phyloP scores from a whole-genome alignment of 2,113 vertebrate genomes.

The Rana temporaria region DNA sequence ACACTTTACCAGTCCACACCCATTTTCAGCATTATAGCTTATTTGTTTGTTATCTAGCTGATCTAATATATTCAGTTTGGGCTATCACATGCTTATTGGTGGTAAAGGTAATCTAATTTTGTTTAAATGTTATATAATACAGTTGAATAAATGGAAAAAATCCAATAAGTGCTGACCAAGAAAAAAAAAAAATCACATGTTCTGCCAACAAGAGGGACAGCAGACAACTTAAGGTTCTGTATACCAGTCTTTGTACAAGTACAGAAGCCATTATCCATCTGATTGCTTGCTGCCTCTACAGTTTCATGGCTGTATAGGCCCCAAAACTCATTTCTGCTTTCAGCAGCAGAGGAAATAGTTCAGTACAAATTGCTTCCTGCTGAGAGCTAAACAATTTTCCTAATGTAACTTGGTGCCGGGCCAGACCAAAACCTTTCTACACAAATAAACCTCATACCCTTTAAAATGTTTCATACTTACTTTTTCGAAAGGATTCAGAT shows the following conservation, averaged over 20 bases:
- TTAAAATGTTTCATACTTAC: not conserved
- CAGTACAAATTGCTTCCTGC: slow-evolving; percentile 46
- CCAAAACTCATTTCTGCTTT: slow-evolving; percentile 21
- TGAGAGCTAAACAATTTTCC: slow-evolving; percentile 46
- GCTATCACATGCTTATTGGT: too few relatives aligned
- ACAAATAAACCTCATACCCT: not conserved
- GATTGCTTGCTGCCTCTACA: slow-evolving; percentile 2
- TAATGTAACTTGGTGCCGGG: slow-evolving; percentile 41
- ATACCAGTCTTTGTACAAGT: not conserved
- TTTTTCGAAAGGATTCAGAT: not conserved
- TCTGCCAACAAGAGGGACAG: not conserved
- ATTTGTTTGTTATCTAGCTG: not conserved
- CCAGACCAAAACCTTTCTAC: slow-evolving; percentile 16
- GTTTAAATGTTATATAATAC: not conserved
- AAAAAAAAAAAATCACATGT: not conserved
- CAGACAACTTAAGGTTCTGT: too few relatives aligned
- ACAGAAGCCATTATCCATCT: not conserved
- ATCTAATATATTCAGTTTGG: not conserved
- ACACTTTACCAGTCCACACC: too few relatives aligned
- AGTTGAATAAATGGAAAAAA: not conserved
- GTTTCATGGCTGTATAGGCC: slow-evolving; percentile 12
- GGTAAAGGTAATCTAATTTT: too few relatives aligned
- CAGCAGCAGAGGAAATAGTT: slow-evolving; percentile 49
- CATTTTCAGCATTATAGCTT: not conserved
- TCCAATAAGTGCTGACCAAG: not conserved